Evolutionary conservation across 2,113 vertebrate species (phyloP).

Genomic region (Sorex fumeus): DNA sequence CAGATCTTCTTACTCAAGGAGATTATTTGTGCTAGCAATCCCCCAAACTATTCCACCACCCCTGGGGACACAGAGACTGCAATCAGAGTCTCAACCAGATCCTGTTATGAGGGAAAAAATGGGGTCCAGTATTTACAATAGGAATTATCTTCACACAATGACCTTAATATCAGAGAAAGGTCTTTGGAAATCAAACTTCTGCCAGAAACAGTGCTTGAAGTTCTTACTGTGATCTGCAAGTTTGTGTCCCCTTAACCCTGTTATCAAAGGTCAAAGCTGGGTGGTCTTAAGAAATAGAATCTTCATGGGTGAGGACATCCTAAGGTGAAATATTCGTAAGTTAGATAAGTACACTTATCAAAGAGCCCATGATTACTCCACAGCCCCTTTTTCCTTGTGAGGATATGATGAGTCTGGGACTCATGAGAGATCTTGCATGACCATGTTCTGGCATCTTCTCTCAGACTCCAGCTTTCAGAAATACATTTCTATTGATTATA

Average conservation of each 20-base stretch:
- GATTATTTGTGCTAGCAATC: background rate
- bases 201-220: too few relatives aligned
- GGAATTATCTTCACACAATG: accelerated
- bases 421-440: background rate
- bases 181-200: background rate
- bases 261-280: too few relatives aligned
- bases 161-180: background rate
- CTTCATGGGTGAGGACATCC: too few relatives aligned
- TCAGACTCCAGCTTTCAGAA: background rate
- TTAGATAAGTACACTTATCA: background rate
- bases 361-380: background rate
- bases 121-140: background rate
- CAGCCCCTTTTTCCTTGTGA: background rate
- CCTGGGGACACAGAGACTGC: background rate
- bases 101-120: background rate
- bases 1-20: background rate
- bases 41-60: background rate
- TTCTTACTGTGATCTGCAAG: too few relatives aligned
- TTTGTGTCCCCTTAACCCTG: too few relatives aligned
- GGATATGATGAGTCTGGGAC: background rate
- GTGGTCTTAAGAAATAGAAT: background rate
- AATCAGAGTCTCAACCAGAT: background rate
- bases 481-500: background rate
- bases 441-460: background rate
- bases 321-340: background rate